Base-by-base conservation (phyloP, 1,140 invertebrate species). In the Atta colombica region DNA sequence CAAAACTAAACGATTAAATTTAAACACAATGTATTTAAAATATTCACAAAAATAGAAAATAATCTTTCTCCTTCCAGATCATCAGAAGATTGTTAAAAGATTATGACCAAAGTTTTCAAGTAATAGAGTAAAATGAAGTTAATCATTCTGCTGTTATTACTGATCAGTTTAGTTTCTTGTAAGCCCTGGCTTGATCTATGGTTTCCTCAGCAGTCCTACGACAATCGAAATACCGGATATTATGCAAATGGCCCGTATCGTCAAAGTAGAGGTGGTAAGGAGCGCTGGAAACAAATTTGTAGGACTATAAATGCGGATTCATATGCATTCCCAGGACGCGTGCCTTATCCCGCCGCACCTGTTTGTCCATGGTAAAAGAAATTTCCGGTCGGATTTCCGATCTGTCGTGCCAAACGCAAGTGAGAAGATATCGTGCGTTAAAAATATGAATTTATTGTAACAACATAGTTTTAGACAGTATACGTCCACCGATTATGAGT, bases 271-370 rank as follows among this genome's bases (percentile, higher is more conserved):
- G 92, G 93, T 87, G 94, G 94, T 1, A 94, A 93, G 55, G 94
- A 95, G 82, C 91, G 95, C 2, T 95, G 94, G 94, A 94, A 94
- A 77, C 92, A 94, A 68, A 94, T 95, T 39, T 95, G 95, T 77
- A 90, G 93, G 14, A 93, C 93, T 0, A 92, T 95, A 4, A 95
- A 95, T 92, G 92, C 94, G 0, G 90, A 94, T 87, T 91, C 93
- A 28, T 94, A 92, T 58, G 93, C 94, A n/a, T 95, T 92, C 86
- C 93, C 95, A 0, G 94, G 94, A 39, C 91, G 90, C 49, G 90
- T 71, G 28, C 94, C 94, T 51, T 94, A 93, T 88, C 93, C 93
- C 5, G 84, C 91, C 0, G 91, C 80, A 7, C 94, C 94, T 18
- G 75, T 91, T 2, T 95, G 95, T 88, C 94, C 94, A 53, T 95